phyloP scores from a whole-genome alignment of 2,113 vertebrate species.

The Pardalotus punctatus region DNA sequence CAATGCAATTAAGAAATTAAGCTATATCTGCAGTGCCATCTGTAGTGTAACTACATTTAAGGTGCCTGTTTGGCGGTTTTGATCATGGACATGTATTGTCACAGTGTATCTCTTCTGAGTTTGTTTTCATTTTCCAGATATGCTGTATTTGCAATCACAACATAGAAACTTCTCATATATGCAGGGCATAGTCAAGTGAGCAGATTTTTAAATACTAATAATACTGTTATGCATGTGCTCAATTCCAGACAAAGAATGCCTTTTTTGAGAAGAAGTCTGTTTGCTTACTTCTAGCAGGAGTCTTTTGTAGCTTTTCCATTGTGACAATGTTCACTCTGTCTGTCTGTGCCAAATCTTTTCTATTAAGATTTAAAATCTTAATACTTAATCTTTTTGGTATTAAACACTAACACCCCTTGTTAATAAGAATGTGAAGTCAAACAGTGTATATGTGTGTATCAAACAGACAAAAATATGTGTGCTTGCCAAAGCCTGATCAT shows the following conservation, averaged over 20 bases:
- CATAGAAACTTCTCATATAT: neutral
- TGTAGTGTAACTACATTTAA: neutral
- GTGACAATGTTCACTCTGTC: neutral
- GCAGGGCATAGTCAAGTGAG: neutral
- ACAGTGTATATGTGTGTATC: neutral
- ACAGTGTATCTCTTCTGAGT: neutral
- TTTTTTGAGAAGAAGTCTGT: neutral
- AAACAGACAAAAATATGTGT: neutral
- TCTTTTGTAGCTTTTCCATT: neutral
- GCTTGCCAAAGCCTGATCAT: neutral
- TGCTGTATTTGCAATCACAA: neutral
- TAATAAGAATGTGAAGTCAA: neutral
- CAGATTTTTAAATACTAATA: neutral
- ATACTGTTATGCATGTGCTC: accelerated
- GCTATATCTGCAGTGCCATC: too few species aligned
- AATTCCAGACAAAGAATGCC: neutral
- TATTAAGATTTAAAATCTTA: neutral
- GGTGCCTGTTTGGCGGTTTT: neutral
- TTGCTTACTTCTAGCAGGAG: neutral
- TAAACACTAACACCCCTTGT: neutral
- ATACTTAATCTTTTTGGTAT: neutral
- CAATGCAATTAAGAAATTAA: neutral
- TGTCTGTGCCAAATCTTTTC: neutral
- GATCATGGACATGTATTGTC: accelerated
- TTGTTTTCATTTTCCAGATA: neutral